A percentile compares a stretch with the other conserved stretches of the same genome.
phyloP scores from a whole-genome alignment of 2,888 invertebrate genomes.

The Tachina lurida region DNA sequence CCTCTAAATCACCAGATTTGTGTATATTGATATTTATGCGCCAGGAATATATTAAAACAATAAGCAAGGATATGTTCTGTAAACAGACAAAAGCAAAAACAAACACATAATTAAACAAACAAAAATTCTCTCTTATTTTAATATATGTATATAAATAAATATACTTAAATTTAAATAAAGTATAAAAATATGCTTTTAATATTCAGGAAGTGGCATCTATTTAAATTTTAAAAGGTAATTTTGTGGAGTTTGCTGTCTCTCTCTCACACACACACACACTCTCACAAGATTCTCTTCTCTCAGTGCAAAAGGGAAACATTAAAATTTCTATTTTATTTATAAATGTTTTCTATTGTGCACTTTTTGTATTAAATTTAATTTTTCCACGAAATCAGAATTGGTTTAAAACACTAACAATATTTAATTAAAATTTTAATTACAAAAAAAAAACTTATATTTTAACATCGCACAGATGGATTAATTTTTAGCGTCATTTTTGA shows the following conservation, averaged over 20 bases:
- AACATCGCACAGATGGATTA: background rate
- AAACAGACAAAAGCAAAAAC: constrained; percentile 80
- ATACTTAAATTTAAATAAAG: too few relatives aligned
- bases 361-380: background rate
- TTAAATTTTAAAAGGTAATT: too few relatives aligned
- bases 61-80: constrained; percentile 90
- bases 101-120: background rate
- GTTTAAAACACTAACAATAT: background rate
- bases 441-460: background rate
- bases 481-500: background rate
- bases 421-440: background rate
- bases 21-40: constrained; percentile 89
- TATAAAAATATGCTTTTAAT: too few relatives aligned
- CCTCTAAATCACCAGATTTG: constrained; percentile 87
- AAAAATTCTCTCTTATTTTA: background rate
- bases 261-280: too few relatives aligned
- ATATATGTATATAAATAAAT: too few relatives aligned
- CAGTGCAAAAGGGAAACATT: too few relatives aligned
- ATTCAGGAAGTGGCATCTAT: too few relatives aligned
- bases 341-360: too few relatives aligned
- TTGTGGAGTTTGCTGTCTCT: too few relatives aligned
- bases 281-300: too few relatives aligned
- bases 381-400: background rate
- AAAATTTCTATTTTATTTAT: too few relatives aligned
- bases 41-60: constrained; percentile 90